phyloP scores from a whole-genome alignment of 2,113 vertebrate genomes.

The Actenoides hombroni region DNA sequence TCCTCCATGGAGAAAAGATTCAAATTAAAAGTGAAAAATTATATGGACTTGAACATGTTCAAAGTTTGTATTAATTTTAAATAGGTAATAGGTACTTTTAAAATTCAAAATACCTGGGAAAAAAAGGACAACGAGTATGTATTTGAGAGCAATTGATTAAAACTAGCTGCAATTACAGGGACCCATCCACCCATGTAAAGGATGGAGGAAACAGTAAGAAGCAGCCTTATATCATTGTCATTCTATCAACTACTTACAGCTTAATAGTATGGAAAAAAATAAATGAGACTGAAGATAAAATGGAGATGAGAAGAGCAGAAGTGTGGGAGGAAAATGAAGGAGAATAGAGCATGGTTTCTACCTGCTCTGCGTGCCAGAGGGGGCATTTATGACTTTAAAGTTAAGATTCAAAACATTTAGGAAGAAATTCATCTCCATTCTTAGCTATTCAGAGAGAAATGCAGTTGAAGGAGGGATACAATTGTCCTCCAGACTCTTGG shows the following conservation, averaged over 20 bases:
- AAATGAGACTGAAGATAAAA: conserved; percentile 14
- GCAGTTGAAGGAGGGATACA: not conserved
- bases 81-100: not conserved
- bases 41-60: not conserved
- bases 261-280: conserved; percentile 36
- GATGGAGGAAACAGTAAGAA: not conserved
- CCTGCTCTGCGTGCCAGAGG: not conserved
- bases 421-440: not conserved
- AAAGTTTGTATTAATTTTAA: not conserved
- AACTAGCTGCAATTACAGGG: conserved; percentile 20
- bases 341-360: not conserved
- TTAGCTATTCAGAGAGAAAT: not conserved
- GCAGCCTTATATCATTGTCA: conserved; percentile 31
- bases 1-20: not conserved
- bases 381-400: not conserved
- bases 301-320: not conserved
- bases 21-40: conserved; percentile 40
- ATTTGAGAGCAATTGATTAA: conserved; percentile 41
- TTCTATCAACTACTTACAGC: conserved; percentile 28
- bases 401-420: not conserved
- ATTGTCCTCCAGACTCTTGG: not conserved
- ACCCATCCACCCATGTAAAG: conserved; percentile 24
- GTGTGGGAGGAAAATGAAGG: conserved; percentile 35
- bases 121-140: not conserved
- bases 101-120: not conserved